Percentiles rank a stretch among this genome's conserved stretches.
These are phyloP conservation scores for Epiblema foenella DNA, from an alignment of 2,888 invertebrate species.

Conservation along the genomic window DNA sequence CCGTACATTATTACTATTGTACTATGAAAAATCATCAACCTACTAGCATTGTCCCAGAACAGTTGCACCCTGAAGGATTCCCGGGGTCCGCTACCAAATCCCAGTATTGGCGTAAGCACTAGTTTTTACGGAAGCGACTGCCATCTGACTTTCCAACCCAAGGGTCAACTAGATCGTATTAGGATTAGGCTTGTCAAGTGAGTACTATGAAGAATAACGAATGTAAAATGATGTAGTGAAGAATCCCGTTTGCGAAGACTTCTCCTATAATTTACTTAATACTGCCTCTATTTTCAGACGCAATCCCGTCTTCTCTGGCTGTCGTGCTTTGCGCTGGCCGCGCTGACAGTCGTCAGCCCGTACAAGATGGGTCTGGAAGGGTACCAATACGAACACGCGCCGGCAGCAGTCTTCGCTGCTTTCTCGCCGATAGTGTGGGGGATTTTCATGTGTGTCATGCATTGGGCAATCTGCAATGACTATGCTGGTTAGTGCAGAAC, in stretches of 20 bases:
- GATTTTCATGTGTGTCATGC: constrained; percentile 76
- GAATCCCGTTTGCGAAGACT: neutral
- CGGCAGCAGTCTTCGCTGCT: constrained; percentile 84
- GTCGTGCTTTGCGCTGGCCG: constrained; percentile 65
- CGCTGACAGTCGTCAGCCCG: constrained; percentile 79
- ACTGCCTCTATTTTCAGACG: constrained; percentile 59
- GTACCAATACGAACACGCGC: constrained; percentile 77
- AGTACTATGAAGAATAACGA: too few relatives aligned
- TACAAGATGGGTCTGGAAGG: constrained; percentile 81
- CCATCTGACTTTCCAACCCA: too few relatives aligned
- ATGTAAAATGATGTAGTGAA: too few relatives aligned
- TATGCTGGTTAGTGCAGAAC: constrained; percentile 74
- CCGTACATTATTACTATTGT: too few relatives aligned
- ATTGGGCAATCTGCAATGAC: constrained; percentile 82
- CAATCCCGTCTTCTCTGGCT: constrained; percentile 75
- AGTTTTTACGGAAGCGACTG: too few relatives aligned
- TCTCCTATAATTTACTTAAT: neutral
- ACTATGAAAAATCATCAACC: too few relatives aligned
- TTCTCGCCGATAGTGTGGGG: constrained; percentile 86
- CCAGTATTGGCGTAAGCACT: too few relatives aligned
- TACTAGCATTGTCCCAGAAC: too few relatives aligned
- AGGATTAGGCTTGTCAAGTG: too few relatives aligned
- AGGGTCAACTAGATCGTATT: too few relatives aligned
- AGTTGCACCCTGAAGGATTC: too few relatives aligned
- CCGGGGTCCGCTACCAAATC: too few relatives aligned